phyloP scores from a whole-genome alignment of 2,797 vertebrate species.

The Pachyuromys duprasi region DNA sequence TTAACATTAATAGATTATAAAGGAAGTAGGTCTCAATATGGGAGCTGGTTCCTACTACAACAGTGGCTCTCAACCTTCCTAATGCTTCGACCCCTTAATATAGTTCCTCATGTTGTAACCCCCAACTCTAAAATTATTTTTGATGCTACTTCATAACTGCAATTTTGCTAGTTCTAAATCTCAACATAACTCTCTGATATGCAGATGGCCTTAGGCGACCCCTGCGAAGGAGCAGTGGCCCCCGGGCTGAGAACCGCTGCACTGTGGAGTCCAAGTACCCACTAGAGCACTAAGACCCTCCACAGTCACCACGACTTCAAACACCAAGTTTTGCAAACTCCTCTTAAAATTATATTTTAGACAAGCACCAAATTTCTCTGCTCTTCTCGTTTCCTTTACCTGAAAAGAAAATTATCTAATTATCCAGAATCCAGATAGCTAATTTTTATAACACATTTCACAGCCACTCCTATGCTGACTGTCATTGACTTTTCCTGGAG shows the following conservation, averaged over 20 bases:
- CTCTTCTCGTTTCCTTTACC: conserved; percentile 31
- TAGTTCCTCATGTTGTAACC: not conserved
- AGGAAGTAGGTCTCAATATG: not conserved
- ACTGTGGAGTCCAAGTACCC: not conserved
- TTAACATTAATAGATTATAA: conserved; percentile 47
- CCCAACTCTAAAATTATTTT: not conserved
- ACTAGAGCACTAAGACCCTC: not conserved
- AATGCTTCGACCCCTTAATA: not conserved
- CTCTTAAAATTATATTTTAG: not conserved
- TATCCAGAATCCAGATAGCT: conserved; percentile 12
- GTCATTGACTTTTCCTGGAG: not conserved
- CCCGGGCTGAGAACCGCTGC: not conserved
- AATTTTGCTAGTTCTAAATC: not conserved
- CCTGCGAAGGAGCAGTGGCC: not conserved
- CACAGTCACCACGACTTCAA: not conserved
- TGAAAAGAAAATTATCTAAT: not conserved
- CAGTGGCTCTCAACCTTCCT: not conserved
- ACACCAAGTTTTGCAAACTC: not conserved
- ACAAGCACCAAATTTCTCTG: conserved; percentile 32
- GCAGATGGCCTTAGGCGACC: not conserved
- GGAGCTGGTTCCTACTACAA: not conserved
- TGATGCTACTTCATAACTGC: not conserved
- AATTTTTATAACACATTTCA: not conserved
- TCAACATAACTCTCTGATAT: not conserved
- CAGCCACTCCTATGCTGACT: not conserved